Evolutionary conservation across 2,888 invertebrate species (phyloP).

Genomic region (Pseudococcus jackbeardsleyi): DNA sequence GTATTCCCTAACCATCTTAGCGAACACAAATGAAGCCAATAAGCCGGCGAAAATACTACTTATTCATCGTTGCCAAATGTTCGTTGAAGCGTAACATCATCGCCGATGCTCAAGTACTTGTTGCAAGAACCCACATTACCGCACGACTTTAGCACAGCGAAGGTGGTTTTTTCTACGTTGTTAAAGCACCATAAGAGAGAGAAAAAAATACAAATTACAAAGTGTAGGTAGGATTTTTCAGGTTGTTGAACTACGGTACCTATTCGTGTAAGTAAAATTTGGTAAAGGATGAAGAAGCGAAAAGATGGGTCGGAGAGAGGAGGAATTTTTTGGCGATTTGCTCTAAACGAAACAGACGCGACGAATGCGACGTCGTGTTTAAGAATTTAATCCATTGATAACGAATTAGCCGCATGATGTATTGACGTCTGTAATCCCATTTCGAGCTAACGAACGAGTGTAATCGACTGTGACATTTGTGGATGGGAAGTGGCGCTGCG

Average conservation of each 20-base stretch:
- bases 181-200: not conserved
- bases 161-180: slow-evolving; percentile 3
- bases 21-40: slow-evolving; percentile 51
- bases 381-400: slow-evolving; percentile 34
- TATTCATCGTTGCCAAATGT: slow-evolving; percentile 51
- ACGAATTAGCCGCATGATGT: slow-evolving; percentile 44
- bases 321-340: not conserved
- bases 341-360: not conserved
- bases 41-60: slow-evolving; percentile 50
- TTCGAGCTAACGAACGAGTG: not conserved
- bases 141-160: slow-evolving; percentile 1
- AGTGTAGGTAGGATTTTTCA: slow-evolving; percentile 30
- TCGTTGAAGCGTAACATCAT: slow-evolving; percentile 46
- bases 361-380: slow-evolving; percentile 1
- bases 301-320: not conserved
- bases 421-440: slow-evolving; percentile 16
- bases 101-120: slow-evolving; percentile 24
- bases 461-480: slow-evolving; percentile 18
- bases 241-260: slow-evolving; percentile 34
- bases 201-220: slow-evolving; percentile 6
- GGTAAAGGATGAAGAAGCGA: not conserved
- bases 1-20: slow-evolving; percentile 11
- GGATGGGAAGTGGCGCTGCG: not conserved
- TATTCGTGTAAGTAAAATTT: not conserved
- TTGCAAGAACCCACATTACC: slow-evolving; percentile 43